A percentile compares a stretch with the other conserved stretches of the same genome.
Conservation (phyloP, 2,113 vertebrate genomes). For the Corythoichthys haematopterus region DNA sequence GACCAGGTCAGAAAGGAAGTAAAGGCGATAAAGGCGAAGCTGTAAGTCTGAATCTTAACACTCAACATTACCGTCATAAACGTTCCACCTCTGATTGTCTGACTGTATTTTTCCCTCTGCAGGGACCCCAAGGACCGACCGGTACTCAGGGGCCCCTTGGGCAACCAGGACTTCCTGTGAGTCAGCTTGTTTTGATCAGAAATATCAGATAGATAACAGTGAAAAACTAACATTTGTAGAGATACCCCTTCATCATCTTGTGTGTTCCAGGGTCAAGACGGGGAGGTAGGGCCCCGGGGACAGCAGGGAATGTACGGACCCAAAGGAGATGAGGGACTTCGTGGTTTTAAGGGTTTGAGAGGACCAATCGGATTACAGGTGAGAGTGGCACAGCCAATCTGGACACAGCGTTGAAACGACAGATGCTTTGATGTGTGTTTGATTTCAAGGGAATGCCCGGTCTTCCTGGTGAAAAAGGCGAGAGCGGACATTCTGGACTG, state of each 20-base stretch:
- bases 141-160: slow-evolving; percentile 91
- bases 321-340: slow-evolving; percentile 76
- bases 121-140: slow-evolving; percentile 69
- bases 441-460: slow-evolving; percentile 71
- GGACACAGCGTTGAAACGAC: background rate
- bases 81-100: background rate
- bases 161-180: slow-evolving; percentile 77
- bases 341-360: slow-evolving; percentile 71
- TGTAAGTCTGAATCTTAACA: slow-evolving; percentile 49
- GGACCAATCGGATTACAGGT: slow-evolving; percentile 77
- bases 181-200: slow-evolving; percentile 19
- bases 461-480: slow-evolving; percentile 73
- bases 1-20: slow-evolving; percentile 75
- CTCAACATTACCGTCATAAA: background rate
- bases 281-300: slow-evolving; percentile 65
- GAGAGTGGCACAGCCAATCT: background rate
- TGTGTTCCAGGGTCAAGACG: slow-evolving; percentile 73
- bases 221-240: background rate
- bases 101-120: slow-evolving; percentile 6
- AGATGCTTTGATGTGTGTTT: slow-evolving; percentile 8
- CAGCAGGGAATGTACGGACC: slow-evolving; percentile 77
- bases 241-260: background rate
- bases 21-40: slow-evolving; percentile 78
- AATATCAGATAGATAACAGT: background rate
- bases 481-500: slow-evolving; percentile 68